Percentiles rank a stretch among this genome's conserved stretches.
Conservation (phyloP, 2,113 vertebrate species). For the Gallinago undulata region DNA sequence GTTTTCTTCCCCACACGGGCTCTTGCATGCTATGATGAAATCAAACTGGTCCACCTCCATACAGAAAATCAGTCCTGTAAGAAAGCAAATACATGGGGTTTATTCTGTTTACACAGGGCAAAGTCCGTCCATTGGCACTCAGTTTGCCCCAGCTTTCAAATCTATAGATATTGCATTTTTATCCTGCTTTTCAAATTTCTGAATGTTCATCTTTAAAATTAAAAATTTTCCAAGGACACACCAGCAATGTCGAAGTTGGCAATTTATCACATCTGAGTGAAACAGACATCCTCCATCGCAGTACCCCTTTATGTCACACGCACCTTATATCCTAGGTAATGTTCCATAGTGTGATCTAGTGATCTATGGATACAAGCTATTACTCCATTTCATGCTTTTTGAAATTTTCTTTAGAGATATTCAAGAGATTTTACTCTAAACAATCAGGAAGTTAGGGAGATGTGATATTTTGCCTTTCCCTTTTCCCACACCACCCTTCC, state of each 20-base stretch:
- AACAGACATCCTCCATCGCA: fast-evolving
- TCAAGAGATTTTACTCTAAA: not conserved
- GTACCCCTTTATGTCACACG: not conserved
- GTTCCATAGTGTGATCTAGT: not conserved
- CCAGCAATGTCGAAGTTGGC: not conserved
- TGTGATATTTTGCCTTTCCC: not conserved
- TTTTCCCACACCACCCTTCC: not conserved
- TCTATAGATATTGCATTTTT: not conserved
- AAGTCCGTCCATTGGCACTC: not conserved
- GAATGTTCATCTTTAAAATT: not conserved
- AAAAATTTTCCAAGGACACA: not conserved
- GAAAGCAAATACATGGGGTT: not conserved
- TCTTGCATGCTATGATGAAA: not conserved
- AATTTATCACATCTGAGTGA: not conserved
- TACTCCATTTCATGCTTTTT: not conserved
- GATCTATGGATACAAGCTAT: not conserved
- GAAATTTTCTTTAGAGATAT: not conserved
- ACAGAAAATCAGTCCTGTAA: not conserved
- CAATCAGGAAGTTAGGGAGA: not conserved
- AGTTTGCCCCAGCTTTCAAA: not conserved
- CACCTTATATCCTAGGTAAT: not conserved
- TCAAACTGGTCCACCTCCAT: not conserved
- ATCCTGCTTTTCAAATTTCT: not conserved
- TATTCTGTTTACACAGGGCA: not conserved
- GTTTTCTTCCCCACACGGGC: not conserved